phyloP scores from a whole-genome alignment of 1,140 invertebrate genomes.

The Drosophila azteca region DNA sequence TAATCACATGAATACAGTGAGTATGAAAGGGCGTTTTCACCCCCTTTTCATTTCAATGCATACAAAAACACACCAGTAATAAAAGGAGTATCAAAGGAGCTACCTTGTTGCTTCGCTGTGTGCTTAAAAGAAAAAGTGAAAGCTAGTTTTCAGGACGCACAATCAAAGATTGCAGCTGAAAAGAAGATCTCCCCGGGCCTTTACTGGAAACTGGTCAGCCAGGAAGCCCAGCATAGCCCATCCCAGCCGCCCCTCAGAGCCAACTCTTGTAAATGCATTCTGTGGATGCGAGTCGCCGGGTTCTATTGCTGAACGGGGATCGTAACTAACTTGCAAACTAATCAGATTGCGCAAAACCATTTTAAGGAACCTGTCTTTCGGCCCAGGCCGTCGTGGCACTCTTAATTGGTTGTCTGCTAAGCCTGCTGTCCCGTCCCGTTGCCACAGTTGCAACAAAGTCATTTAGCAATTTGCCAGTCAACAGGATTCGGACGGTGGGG shows the following conservation, averaged over 20 bases:
- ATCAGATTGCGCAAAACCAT: constrained; percentile 58
- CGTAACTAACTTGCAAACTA: constrained; percentile 13
- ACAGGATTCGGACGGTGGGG: constrained; percentile 36
- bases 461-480: constrained; percentile 57
- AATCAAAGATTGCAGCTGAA: too few relatives aligned
- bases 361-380: constrained; percentile 51
- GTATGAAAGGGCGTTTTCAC: background rate
- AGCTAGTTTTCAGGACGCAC: too few relatives aligned
- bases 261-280: too few relatives aligned
- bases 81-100: background rate
- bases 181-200: too few relatives aligned
- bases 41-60: constrained; percentile 48
- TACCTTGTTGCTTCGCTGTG: background rate
- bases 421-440: constrained; percentile 12
- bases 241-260: too few relatives aligned
- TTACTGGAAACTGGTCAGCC: too few relatives aligned
- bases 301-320: too few relatives aligned
- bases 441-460: constrained; percentile 58
- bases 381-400: constrained; percentile 6
- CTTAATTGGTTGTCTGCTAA: constrained; percentile 68
- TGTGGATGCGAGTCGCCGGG: too few relatives aligned
- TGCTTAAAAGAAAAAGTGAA: too few relatives aligned
- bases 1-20: background rate
- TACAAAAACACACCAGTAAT: constrained; percentile 5
- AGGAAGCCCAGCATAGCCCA: too few relatives aligned